Percentiles rank a stretch among this genome's conserved stretches.
Evolutionary conservation across 1,140 invertebrate species (phyloP).

Genomic region (Pollicipes pollicipes): DNA sequence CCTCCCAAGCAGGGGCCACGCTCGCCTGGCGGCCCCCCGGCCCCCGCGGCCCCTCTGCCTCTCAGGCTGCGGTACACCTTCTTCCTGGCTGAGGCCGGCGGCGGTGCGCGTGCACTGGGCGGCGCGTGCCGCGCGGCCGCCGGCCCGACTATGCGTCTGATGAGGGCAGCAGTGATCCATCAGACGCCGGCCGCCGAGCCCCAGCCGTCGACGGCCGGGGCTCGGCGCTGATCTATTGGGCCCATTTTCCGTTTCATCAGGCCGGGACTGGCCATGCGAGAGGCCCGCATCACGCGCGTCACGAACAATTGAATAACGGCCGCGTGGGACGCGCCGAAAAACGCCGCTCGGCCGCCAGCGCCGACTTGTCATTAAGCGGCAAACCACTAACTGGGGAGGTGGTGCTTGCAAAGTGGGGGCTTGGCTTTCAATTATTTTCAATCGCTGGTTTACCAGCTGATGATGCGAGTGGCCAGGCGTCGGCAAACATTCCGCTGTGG

Average conservation of each 20-base stretch:
- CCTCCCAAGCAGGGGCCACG: too few relatives aligned
- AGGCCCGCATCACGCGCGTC: background rate
- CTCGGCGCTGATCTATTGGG: background rate
- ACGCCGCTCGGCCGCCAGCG: too few relatives aligned
- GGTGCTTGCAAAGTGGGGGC: background rate
- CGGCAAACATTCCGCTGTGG: background rate
- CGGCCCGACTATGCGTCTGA: background rate
- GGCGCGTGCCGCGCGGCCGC: background rate
- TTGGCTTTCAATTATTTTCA: background rate
- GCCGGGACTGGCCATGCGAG: background rate
- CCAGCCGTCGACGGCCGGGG: background rate
- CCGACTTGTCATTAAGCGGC: background rate
- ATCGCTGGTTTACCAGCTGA: background rate
- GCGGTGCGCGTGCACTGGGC: too few relatives aligned
- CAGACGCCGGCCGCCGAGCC: background rate
- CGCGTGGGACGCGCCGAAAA: background rate
- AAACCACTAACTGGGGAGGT: background rate
- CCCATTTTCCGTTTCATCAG: background rate
- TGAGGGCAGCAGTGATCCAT: background rate
- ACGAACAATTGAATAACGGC: background rate
- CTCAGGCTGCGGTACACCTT: too few relatives aligned
- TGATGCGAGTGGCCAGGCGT: too few relatives aligned
- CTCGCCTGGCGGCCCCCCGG: too few relatives aligned
- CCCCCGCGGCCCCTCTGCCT: too few relatives aligned
- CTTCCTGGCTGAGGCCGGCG: too few relatives aligned